Evolutionary conservation across 2,113 vertebrate genomes (phyloP).

Genomic region (Alethe castanea): DNA sequence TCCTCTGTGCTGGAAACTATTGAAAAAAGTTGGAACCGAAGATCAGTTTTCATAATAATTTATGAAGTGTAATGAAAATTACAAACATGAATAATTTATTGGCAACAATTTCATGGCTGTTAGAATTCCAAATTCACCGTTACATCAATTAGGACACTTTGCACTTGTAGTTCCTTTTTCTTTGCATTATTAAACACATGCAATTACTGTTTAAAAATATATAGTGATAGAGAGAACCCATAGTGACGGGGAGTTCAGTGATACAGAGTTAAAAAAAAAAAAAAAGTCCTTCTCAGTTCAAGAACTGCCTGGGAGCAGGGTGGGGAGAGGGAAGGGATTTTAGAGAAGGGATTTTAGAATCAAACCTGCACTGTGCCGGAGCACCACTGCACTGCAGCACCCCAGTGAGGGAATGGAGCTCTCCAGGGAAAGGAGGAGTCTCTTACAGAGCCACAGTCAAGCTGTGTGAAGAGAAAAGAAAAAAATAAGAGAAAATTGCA

Average conservation of each 20-base stretch:
- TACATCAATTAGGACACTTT: background rate
- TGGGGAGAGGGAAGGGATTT: background rate
- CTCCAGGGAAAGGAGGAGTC: fast-evolving
- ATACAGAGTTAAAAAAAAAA: background rate
- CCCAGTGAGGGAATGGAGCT: background rate
- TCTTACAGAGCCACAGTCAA: background rate
- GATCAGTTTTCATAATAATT: background rate
- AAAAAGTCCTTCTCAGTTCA: background rate
- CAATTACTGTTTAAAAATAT: background rate
- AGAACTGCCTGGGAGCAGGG: background rate
- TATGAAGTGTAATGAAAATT: background rate
- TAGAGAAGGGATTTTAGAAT: background rate
- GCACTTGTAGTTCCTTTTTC: background rate
- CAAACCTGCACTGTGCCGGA: background rate
- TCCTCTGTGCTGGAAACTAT: background rate
- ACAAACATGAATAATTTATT: conserved; percentile 6
- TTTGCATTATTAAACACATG: background rate
- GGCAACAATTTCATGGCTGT: background rate
- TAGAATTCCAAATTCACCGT: conserved; percentile 10
- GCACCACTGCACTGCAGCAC: background rate
- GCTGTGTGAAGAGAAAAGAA: background rate
- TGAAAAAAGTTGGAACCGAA: background rate
- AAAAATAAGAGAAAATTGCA: background rate
- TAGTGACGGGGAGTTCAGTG: background rate
- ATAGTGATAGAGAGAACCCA: background rate